phyloP scores from a whole-genome alignment of 2,888 invertebrate species.

The Mylabris sibirica region DNA sequence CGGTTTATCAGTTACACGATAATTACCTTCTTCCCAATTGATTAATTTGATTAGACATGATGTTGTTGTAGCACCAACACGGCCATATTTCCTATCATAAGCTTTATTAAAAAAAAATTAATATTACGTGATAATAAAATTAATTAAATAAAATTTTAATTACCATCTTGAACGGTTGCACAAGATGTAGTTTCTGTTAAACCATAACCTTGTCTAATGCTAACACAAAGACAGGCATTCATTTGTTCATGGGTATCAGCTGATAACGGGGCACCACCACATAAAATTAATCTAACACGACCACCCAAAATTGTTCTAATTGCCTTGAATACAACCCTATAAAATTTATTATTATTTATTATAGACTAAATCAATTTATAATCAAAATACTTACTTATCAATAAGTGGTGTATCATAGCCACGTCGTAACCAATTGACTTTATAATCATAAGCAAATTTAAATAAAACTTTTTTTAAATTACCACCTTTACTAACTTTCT shows the following conservation, averaged over 20 bases:
- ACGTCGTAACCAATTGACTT: slow-evolving; percentile 81
- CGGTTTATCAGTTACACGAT: slow-evolving; percentile 86
- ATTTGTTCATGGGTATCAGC: slow-evolving; percentile 96
- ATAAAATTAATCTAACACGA: slow-evolving; percentile 83
- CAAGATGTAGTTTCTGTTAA: slow-evolving; percentile 97
- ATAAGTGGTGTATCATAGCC: slow-evolving; percentile 85
- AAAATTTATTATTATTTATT: neutral
- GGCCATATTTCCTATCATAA: slow-evolving; percentile 69
- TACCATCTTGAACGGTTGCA: slow-evolving; percentile 84
- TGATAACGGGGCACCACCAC: slow-evolving; percentile 95
- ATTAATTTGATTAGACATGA: slow-evolving; percentile 85
- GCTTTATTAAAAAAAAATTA: slow-evolving; percentile 48
- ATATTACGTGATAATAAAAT: slow-evolving; percentile 18
- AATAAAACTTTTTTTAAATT: slow-evolving; percentile 84
- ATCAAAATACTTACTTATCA: slow-evolving; percentile 65
- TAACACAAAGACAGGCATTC: slow-evolving; percentile 88
- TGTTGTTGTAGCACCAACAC: slow-evolving; percentile 88
- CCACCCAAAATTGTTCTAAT: slow-evolving; percentile 80
- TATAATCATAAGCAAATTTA: slow-evolving; percentile 94
- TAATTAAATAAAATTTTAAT: slow-evolving; percentile 53
- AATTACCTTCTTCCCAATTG: slow-evolving; percentile 95
- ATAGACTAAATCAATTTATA: neutral
- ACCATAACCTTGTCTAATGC: slow-evolving; percentile 93
- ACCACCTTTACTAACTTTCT: slow-evolving; percentile 87
- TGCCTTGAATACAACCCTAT: slow-evolving; percentile 67